Evolutionary conservation across 2,888 invertebrate genomes (phyloP).

Genomic region (Coleophora deauratella): DNA sequence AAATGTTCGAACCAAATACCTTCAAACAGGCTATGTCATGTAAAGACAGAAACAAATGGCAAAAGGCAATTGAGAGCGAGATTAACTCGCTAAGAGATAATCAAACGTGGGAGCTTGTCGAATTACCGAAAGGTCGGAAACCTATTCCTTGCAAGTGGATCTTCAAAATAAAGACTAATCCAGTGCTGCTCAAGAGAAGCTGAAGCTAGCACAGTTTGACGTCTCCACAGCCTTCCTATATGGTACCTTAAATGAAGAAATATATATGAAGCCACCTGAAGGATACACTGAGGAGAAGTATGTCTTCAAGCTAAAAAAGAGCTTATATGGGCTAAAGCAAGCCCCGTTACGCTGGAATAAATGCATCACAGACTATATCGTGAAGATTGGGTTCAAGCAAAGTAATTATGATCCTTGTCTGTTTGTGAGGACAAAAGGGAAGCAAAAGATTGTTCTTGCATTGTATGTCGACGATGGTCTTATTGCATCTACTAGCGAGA

Average conservation of each 20-base stretch:
- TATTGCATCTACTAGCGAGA: conserved; percentile 1
- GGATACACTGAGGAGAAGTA: conserved; percentile 3
- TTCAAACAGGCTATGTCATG: conserved; percentile 3
- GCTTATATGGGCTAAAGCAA: conserved; percentile 14
- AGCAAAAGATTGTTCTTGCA: conserved; percentile 4
- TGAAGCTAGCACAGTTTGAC: conserved; percentile 8
- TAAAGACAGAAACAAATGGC: conserved; percentile 12
- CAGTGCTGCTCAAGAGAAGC: conserved; percentile 8
- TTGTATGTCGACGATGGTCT: conserved; percentile 13
- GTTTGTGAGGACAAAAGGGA: conserved; percentile 3
- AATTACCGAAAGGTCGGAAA: conserved; percentile 15
- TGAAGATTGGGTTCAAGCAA: conserved; percentile 4
- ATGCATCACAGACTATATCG: conserved; percentile 5
- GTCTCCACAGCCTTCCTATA: conserved; percentile 8
- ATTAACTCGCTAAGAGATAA: conserved; percentile 14
- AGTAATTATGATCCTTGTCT: conserved; percentile 9
- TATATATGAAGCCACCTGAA: conserved; percentile 9
- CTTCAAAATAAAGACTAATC: conserved; percentile 17
- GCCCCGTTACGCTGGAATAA: conserved; percentile 11
- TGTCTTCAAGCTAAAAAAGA: conserved; percentile 11
- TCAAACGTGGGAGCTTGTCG: conserved; percentile 12
- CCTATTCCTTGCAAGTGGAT: conserved; percentile 14
- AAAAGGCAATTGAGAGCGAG: conserved; percentile 21
- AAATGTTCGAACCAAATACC: conserved; percentile 1
- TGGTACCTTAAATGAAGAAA: conserved; percentile 6